Percentiles rank a stretch among this genome's conserved stretches.
These are phyloP conservation scores for Ernsta delagoae DNA, from an alignment of 2,888 invertebrate genomes.

Conservation along the genomic window DNA sequence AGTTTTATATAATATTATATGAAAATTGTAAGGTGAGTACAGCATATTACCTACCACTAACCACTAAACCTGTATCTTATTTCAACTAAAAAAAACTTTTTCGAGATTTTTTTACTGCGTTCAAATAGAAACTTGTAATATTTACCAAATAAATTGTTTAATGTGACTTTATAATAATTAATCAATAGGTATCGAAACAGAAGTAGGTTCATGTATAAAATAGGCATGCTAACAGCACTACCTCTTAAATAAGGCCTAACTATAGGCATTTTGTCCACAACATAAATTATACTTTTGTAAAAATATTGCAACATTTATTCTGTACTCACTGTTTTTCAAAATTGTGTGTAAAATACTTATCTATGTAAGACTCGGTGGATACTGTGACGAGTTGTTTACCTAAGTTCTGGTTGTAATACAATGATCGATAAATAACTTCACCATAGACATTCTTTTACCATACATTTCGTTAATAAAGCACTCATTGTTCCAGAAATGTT, in stretches of 20 bases:
- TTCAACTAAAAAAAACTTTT: background rate
- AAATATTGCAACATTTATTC: conserved; percentile 51
- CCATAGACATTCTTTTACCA: conserved; percentile 76
- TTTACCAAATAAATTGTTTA: background rate
- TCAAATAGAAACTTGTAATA: background rate
- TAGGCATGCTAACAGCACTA: conserved; percentile 43
- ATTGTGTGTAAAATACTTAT: conserved; percentile 42
- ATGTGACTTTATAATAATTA: background rate
- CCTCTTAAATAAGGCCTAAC: conserved; percentile 60
- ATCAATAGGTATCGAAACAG: background rate
- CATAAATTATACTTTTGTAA: conserved; percentile 55
- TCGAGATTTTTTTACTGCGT: background rate
- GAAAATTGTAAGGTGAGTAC: conserved; percentile 19
- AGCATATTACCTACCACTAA: no score
- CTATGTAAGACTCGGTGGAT: conserved; percentile 38
- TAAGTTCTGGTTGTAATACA: conserved; percentile 71
- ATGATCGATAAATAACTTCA: conserved; percentile 59
- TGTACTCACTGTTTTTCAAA: conserved; percentile 64
- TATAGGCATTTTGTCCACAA: conserved; percentile 51
- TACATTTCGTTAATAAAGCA: conserved; percentile 84
- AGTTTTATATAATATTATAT: conserved; percentile 4
- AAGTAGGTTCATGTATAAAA: background rate
- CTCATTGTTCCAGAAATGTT: conserved; percentile 72
- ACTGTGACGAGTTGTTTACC: conserved; percentile 44
- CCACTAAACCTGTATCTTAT: no score